Evolutionary conservation across 1,140 invertebrate species (phyloP).

Genomic region (Micrasema longulum): DNA sequence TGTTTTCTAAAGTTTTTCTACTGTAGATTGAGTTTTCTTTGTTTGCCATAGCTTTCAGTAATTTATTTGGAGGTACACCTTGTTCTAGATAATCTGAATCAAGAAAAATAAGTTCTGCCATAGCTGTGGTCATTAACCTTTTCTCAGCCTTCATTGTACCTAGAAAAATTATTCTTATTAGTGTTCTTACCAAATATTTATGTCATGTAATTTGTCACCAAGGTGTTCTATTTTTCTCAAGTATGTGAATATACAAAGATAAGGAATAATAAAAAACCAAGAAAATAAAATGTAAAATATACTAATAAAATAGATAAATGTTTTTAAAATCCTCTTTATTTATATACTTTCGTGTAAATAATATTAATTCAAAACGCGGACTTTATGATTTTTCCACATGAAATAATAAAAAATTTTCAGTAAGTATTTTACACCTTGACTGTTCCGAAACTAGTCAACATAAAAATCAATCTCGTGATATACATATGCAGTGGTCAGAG

Average conservation of each 20-base stretch:
- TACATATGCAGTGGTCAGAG: no score
- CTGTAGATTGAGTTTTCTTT: constrained; percentile 74
- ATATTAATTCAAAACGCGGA: no score
- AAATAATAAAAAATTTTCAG: no score
- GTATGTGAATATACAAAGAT: no score
- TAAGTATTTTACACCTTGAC: no score
- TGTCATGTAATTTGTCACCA: not conserved
- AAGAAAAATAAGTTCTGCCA: constrained; percentile 76
- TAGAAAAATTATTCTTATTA: constrained; percentile 38
- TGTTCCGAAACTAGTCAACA: no score
- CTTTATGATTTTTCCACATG: no score
- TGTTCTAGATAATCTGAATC: constrained; percentile 79
- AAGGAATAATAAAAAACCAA: no score
- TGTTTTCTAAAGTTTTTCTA: constrained; percentile 73
- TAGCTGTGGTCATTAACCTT: constrained; percentile 72
- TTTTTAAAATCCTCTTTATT: no score
- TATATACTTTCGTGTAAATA: no score
- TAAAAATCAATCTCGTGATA: no score
- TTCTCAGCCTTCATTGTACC: constrained; percentile 64
- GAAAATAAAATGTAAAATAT: not conserved
- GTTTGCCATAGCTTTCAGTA: constrained; percentile 73
- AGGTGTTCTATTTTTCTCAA: not conserved
- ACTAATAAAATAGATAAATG: no score
- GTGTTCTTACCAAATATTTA: not conserved
- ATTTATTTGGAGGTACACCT: constrained; percentile 74